These are phyloP conservation scores for Talpa occidentalis DNA, from an alignment of 2,113 vertebrate genomes.

Conservation along the genomic window DNA sequence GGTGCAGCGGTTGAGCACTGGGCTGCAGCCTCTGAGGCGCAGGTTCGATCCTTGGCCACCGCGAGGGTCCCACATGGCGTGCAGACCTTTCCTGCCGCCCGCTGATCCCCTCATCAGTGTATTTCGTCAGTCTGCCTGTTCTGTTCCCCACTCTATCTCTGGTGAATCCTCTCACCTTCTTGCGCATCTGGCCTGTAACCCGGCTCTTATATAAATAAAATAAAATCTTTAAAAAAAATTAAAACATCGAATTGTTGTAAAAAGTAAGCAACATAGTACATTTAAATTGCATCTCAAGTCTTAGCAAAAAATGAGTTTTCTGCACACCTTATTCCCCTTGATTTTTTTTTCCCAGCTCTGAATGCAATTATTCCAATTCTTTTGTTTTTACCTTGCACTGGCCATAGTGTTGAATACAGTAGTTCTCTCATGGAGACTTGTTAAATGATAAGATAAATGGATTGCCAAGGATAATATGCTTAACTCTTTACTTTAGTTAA, in stretches of 20 bases:
- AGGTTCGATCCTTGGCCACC: too few species aligned
- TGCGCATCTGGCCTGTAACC: too few species aligned
- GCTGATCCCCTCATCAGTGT: too few species aligned
- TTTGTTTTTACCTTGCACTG: background rate
- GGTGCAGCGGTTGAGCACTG: too few species aligned
- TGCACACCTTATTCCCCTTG: background rate
- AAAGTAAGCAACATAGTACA: background rate
- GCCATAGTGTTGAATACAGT: background rate
- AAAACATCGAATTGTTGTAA: background rate
- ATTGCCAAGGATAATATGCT: background rate
- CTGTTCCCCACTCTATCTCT: too few species aligned
- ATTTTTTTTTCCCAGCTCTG: background rate
- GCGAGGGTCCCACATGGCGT: too few species aligned
- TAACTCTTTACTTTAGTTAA: background rate
- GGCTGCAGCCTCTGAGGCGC: too few species aligned
- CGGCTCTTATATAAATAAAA: too few species aligned
- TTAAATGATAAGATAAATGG: background rate
- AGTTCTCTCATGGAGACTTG: background rate
- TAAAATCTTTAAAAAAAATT: too few species aligned
- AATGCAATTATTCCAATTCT: background rate
- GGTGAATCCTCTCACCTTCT: too few species aligned
- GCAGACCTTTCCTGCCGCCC: too few species aligned
- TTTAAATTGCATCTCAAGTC: background rate
- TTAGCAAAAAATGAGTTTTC: background rate
- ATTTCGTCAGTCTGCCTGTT: too few species aligned